Evolutionary conservation across 1,140 invertebrate species (phyloP).

Genomic region (Pseudachorutes palmiensis): DNA sequence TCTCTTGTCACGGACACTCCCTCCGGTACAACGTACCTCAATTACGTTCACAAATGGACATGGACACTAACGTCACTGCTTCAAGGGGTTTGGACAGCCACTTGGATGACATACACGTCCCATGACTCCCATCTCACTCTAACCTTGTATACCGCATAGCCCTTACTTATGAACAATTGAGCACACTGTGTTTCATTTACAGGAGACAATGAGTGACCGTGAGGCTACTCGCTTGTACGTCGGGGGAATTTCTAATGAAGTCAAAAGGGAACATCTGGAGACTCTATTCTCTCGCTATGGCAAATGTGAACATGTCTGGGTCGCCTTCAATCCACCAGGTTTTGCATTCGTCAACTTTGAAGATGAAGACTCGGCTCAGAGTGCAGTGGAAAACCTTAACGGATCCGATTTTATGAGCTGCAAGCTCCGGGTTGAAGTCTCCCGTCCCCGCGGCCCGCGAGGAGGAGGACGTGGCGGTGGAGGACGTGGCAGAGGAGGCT

Average conservation of each 20-base stretch:
- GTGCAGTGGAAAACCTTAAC: constrained; percentile 84
- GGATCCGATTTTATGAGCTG: constrained; percentile 59
- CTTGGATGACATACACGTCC: too few relatives aligned
- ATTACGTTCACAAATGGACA: too few relatives aligned
- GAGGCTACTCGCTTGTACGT: constrained; percentile 60
- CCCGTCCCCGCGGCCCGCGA: constrained; percentile 54
- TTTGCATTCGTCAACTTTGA: constrained; percentile 99
- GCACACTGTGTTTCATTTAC: too few relatives aligned
- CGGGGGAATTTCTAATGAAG: constrained; percentile 67
- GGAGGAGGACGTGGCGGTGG: constrained; percentile 47
- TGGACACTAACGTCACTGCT: too few relatives aligned
- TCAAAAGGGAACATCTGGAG: constrained; percentile 81
- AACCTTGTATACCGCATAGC: too few relatives aligned
- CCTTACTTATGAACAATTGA: too few relatives aligned
- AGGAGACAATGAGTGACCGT: neutral
- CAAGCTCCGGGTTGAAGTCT: constrained; percentile 71
- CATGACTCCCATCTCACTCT: too few relatives aligned
- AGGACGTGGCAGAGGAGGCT: constrained; percentile 44
- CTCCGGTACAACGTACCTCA: too few relatives aligned
- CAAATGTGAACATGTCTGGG: constrained; percentile 86
- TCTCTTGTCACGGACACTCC: too few relatives aligned
- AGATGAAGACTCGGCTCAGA: constrained; percentile 85
- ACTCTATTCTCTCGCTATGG: constrained; percentile 80
- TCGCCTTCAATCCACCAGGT: constrained; percentile 86
- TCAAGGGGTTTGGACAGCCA: too few relatives aligned